These are phyloP conservation scores for Pampus argenteus DNA, from an alignment of 2,797 vertebrate genomes.

Conservation along the genomic window DNA sequence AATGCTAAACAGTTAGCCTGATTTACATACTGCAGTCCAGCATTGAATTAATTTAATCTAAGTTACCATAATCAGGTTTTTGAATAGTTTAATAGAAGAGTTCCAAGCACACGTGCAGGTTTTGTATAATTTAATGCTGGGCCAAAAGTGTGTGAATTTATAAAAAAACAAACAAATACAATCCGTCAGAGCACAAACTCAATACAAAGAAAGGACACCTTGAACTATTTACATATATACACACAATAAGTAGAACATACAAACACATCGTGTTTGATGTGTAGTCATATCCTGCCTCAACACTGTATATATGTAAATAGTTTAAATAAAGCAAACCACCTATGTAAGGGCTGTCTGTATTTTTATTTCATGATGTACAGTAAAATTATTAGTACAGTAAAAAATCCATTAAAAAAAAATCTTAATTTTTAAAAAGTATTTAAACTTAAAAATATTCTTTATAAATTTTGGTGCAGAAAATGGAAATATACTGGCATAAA, in stretches of 20 bases:
- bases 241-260: not conserved
- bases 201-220: not conserved
- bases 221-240: slow-evolving; percentile 21
- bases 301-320: slow-evolving; percentile 28
- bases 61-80: not conserved
- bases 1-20: not conserved
- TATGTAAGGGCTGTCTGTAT: not conserved
- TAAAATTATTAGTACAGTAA: not conserved
- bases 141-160: not conserved
- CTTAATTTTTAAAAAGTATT: too few species aligned
- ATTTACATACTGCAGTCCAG: slow-evolving; percentile 1
- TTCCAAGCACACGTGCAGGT: not conserved
- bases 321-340: slow-evolving; percentile 28
- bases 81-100: not conserved
- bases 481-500: not conserved
- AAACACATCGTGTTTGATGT: slow-evolving; percentile 13
- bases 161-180: not conserved
- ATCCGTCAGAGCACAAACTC: not conserved
- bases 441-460: not conserved
- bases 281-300: not conserved
- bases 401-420: too few species aligned
- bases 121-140: not conserved
- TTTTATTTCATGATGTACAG: not conserved
- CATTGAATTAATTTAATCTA: not conserved
- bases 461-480: slow-evolving; percentile 15